Base-by-base conservation (phyloP, 2,888 invertebrate genomes). In the Dendrolimus houi region DNA sequence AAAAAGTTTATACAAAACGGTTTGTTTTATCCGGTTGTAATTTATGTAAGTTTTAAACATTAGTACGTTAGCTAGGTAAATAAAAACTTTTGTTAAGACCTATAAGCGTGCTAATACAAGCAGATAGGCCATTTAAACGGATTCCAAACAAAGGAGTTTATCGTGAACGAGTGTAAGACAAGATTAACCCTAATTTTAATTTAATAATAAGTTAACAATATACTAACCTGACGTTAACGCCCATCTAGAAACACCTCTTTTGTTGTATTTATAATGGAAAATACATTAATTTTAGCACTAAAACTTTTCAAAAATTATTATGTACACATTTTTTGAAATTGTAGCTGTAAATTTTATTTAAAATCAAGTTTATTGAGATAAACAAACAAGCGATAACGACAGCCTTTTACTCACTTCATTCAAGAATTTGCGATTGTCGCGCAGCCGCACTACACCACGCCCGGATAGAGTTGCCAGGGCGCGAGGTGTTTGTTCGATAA, bases 401-500 rank as follows among this genome's bases (percentile, higher is more conserved):
- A 75, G 75, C 70, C 67, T 73, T 78, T 79, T 78, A 79, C 77
- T 81, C 79, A 85, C 79, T 83, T 83, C 83, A 81, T 79, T 79
- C 73, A 75, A 69, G 73, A 77, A 81, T 74, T 69, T 58, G 66
- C 67, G 60, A 65, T 65, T 69, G 75, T 83, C 78, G 86, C 88
- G 87, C 87, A 89, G 79, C 72, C 87, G 84, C 82, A 87, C 87
- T 81, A 81, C 82, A 87, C 88, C 88, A 89, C 88, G 88, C 88
- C 88, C 88, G 88, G 81, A 47, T 47, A 9, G 47, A 47, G 47
- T 47, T 47, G 47, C 47, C 47, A 47, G 47, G 29, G 3, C 6
- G 29, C 29, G 0, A 29, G 6, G 29, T 29, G 29, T 29, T 29
- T 6, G 29, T 29, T 29, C 29, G 6, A 29, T 29, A 29, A 29